phyloP scores from a whole-genome alignment of 2,888 invertebrate genomes.

The Trichogramma evanescens region DNA sequence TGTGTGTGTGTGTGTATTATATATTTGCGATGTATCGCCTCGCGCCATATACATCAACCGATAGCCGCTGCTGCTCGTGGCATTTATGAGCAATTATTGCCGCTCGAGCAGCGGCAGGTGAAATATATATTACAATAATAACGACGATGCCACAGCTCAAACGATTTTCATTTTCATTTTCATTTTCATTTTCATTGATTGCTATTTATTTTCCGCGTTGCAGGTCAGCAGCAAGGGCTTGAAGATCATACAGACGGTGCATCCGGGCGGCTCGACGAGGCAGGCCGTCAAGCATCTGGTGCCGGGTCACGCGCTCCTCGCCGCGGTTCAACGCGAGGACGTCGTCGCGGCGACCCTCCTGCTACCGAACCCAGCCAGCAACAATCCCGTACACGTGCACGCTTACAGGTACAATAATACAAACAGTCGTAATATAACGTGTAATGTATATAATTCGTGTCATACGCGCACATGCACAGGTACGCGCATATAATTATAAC shows the following conservation, averaged over 20 bases:
- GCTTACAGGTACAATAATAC: constrained; percentile 56
- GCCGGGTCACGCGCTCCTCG: constrained; percentile 87
- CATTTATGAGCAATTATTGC: no score
- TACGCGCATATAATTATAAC: no score
- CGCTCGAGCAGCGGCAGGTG: no score
- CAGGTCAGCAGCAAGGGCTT: constrained; percentile 85
- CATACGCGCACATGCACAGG: no score
- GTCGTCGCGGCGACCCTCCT: constrained; percentile 89
- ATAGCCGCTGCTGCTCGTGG: no score
- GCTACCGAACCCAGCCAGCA: constrained; percentile 88
- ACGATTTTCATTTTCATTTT: not conserved
- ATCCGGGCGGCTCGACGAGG: constrained; percentile 43
- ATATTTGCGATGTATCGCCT: no score
- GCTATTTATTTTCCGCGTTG: not conserved
- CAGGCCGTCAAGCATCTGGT: constrained; percentile 86
- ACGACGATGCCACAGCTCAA: no score
- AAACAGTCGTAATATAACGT: not conserved
- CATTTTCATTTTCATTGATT: not conserved
- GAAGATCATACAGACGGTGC: constrained; percentile 81
- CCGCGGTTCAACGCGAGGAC: constrained; percentile 83
- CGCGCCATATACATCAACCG: no score
- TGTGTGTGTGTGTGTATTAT: no score
- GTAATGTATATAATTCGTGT: not conserved
- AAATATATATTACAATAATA: no score
- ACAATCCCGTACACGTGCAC: constrained; percentile 91